Base-by-base conservation (phyloP, 64 coral and sea anemone genomes). In the Stichodactyla mertensii region DNA sequence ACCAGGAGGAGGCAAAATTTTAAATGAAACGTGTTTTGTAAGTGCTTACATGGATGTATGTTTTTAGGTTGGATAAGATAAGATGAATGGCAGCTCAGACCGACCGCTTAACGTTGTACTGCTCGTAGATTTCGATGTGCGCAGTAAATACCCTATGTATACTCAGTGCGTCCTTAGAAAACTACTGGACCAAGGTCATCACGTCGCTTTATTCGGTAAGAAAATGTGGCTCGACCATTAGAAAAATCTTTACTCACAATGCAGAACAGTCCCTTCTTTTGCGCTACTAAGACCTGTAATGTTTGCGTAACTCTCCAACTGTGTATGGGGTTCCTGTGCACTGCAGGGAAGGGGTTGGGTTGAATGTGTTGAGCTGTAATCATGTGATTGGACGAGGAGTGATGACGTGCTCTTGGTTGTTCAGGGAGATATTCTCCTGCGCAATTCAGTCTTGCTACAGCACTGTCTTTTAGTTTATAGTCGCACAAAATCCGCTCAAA, bases 151-250 rank as follows among this genome's bases (percentile, higher is more conserved):
- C 19, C 91, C 91, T 4, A 62, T 85, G 19, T 89, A 96, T 60
- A 91, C 91, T 2, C 90, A 95, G 87, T 96, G 91, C 61, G 86
- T 96, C 64, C 19, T 96, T 14, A 92, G 86, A 86, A 90, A 88
- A 64, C 91, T 96, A 10, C 88, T 91, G 78, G 91, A 88, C 58
- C 84, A 87, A 16, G 94, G 88, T 80, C 94, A 96, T 57, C 94
- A 96, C 69, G 92, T 96, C 13, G 82, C 94, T 7, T 64, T 96
- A 82, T 96, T 96, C 55, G 91, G 94, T 96, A 88, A 87, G 94
- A 20, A 70, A 70, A 20, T 69, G n/a, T 69, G 8, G 24, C 10
- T 27, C 23, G 69, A 27, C 2, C 20, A 66, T 22, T 9, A n/a
- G 18, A 7, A 18, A 66, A n/a, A n/a, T n/a, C 22, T 66, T 15